Evolutionary conservation across 2,113 vertebrate species (phyloP).

Genomic region (Chloropsis cyanopogon): DNA sequence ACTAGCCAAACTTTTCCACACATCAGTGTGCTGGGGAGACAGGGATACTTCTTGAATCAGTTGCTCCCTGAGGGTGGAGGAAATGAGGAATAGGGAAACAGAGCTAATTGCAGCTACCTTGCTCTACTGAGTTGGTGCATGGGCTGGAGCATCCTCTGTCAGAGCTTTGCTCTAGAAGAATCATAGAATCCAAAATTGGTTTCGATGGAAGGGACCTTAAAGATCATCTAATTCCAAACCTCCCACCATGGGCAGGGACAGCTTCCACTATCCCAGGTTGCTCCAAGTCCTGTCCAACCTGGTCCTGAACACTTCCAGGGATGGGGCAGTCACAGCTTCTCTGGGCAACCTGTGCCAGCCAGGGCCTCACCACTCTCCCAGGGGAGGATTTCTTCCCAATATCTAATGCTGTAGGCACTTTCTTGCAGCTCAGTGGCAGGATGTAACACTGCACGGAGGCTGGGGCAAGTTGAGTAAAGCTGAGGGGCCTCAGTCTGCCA

Average conservation of each 20-base stretch:
- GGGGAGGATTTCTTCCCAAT: neutral
- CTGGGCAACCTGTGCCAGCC: neutral
- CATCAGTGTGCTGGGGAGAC: neutral
- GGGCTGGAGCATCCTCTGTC: neutral
- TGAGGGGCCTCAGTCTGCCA: neutral
- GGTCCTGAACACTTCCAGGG: neutral
- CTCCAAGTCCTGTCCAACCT: neutral
- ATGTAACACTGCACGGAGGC: neutral
- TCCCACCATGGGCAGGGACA: neutral
- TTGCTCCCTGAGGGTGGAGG: neutral
- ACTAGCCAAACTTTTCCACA: neutral
- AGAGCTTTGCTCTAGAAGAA: neutral
- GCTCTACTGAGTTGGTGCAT: neutral
- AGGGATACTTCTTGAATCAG: neutral
- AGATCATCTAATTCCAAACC: neutral
- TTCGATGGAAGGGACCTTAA: neutral
- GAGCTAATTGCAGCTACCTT: neutral
- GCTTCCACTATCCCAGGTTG: neutral
- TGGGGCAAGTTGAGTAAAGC: neutral
- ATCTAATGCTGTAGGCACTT: neutral
- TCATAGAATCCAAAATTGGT: neutral
- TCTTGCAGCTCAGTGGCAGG: neutral
- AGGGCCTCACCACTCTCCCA: neutral
- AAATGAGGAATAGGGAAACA: neutral
- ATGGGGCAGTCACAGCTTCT: neutral